Conservation (phyloP, 2,113 vertebrate species). For the Gadus macrocephalus region DNA sequence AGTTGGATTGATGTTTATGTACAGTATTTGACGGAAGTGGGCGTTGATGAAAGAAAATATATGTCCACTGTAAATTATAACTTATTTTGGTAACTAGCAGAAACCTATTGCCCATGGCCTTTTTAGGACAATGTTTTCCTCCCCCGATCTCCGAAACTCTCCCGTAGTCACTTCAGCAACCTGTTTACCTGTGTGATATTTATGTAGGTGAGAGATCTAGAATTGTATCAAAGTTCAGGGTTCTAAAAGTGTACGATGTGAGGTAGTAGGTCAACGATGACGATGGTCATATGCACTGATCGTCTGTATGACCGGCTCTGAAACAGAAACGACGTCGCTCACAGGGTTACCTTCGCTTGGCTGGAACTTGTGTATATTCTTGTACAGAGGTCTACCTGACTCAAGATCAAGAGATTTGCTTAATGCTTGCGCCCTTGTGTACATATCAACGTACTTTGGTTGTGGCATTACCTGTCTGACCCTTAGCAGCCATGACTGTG, state of each 20-base stretch:
- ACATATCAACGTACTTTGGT: conserved; percentile 55
- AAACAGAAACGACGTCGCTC: conserved; percentile 44
- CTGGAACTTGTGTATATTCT: conserved; percentile 54
- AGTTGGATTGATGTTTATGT: conserved; percentile 25
- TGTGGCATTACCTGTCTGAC: conserved; percentile 59
- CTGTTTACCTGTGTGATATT: conserved; percentile 32
- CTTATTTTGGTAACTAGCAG: conserved; percentile 37
- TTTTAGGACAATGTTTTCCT: conserved; percentile 16
- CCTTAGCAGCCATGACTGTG: conserved; percentile 49
- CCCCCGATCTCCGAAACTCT: conserved; percentile 4
- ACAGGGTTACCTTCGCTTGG: conserved; percentile 58
- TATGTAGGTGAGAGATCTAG: conserved; percentile 41
- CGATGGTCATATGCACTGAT: conserved; percentile 62
- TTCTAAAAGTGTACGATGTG: conserved; percentile 42
- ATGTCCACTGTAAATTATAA: conserved; percentile 32
- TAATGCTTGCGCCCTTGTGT: conserved; percentile 55
- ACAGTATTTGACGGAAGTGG: conserved; percentile 42
- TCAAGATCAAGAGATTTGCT: conserved; percentile 46
- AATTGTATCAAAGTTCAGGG: conserved; percentile 48
- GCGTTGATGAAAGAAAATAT: conserved; percentile 27
- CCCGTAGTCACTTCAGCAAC: conserved; percentile 12
- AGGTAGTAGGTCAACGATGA: conserved; percentile 38
- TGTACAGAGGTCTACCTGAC: conserved; percentile 47
- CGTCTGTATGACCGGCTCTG: conserved; percentile 53
- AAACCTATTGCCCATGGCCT: conserved; percentile 37